Conservation (phyloP, 1,140 invertebrate species). For the Chrysoperla carnea region DNA sequence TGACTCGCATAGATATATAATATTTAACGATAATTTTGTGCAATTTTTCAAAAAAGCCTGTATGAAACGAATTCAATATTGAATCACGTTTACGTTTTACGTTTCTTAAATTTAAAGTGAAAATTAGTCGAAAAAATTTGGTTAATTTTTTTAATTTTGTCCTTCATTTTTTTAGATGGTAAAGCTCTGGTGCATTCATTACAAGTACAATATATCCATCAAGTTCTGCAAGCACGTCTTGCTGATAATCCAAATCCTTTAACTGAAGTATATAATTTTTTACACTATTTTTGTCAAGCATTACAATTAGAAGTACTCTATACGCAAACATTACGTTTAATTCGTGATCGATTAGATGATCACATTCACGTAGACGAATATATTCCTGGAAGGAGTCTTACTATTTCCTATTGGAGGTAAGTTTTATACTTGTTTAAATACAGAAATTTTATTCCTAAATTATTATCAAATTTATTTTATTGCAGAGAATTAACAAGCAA, state of each 20-base stretch:
- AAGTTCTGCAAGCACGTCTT: conserved; percentile 73
- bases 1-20: too few relatives aligned
- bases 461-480: conserved; percentile 5
- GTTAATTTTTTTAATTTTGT: too few relatives aligned
- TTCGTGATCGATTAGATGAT: conserved; percentile 72
- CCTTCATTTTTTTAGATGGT: conserved; percentile 50
- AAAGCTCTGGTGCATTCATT: conserved; percentile 84
- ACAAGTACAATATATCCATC: conserved; percentile 84
- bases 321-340: conserved; percentile 79
- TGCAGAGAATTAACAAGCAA: conserved; percentile 27
- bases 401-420: conserved; percentile 87
- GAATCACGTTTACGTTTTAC: too few relatives aligned
- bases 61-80: too few relatives aligned
- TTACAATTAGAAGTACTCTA: conserved; percentile 89
- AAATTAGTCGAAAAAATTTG: too few relatives aligned
- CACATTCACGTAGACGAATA: conserved; percentile 90
- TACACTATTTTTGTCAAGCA: conserved; percentile 91
- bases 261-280: conserved; percentile 69
- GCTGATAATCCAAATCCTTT: conserved; percentile 67
- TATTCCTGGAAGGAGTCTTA: conserved; percentile 67
- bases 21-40: too few relatives aligned
- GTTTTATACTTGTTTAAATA: background rate
- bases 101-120: too few relatives aligned
- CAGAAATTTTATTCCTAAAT: background rate
- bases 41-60: too few relatives aligned